Base-by-base conservation (phyloP, 2,888 invertebrate genomes). In the Plagodis pulveraria region DNA sequence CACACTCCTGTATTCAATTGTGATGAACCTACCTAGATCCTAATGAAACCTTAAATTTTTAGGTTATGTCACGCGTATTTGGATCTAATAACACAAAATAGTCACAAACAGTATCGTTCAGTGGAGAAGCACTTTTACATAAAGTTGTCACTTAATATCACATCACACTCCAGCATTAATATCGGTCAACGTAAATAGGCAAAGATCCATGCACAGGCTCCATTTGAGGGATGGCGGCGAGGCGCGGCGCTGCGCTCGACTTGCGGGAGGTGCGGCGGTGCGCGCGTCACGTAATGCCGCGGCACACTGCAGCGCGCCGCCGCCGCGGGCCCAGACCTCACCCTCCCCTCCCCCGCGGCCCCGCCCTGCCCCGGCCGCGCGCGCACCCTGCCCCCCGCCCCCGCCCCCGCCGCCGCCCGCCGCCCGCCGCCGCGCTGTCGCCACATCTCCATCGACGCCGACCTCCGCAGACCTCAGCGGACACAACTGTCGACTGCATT, bases 281-380 rank as follows among this genome's bases (percentile, higher is more conserved):
- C 65, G 65, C 69, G 61, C 80, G 80, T 75, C 76, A 78, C 80
- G 81, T 76, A 75, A 77, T 75, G 73, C 77, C 81, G 80, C 82
- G 77, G 66, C 77, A 77, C 80, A 78, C 81, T 81, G 83, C 81
- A 73, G 77, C 78, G 70, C 63, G 59, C 59, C 54, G 67, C 58
- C 41, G 52, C 52, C 33, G 58, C 57, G 43, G 57, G 56, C 62
- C 47, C 63, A 53, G 61, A 53, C 56, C 61, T 67, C 65, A 61
- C 71, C 63, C 44, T 58, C 62, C 69, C 57, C 72, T 62, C 69
- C 66, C 58, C 70, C 74, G 58, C 66, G 59, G 67, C 62, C 66
- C 64, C 40, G 10, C 5, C 40, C 40, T 10, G 40, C 40, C 8
- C 40, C 10, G 40, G 10, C 5, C 40, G 40, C 38, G 10, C 4